Base-by-base conservation (phyloP, 2,113 vertebrate genomes). In the Choloepus hoffmanni region DNA sequence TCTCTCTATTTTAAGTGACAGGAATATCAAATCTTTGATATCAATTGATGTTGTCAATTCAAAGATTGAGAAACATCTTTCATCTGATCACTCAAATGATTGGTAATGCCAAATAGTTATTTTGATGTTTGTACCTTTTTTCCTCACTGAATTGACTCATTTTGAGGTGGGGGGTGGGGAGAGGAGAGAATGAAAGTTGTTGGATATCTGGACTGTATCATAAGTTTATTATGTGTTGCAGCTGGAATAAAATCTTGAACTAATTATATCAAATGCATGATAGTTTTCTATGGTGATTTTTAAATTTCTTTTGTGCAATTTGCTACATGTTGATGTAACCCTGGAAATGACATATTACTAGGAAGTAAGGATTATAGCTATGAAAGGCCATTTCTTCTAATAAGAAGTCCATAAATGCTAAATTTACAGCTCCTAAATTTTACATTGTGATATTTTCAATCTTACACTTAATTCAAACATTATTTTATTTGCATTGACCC, bases 1-100 rank as follows among this genome's bases (percentile, higher is more conserved):
- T 85, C 26, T 95, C 65, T 96, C 85, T 26, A 77, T 84, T 95
- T 89, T 85, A 89, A 94, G 24, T 78, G 73, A 89, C 43, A 89
- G 70, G 55, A 85, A 73, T 53, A 36, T 26, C 36, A 90, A 24
- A 58, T 78, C 14, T 94, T 89, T 89, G 33, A 67, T 84, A n/a
- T 84, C 76, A 94, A 77, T 65, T 85, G 62, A 62, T 92, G 60
- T 88, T 60, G 18, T 26, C 77, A 79, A 74, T 24, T 65, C 28
- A 86, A 97, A 93, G 16, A 1, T 50, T 81, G 53, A 92, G 82
- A n/a, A 82, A 93, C 79, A n/a, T 76, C 16, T 82, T 95, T 92
- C 15, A 78, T 67, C 68, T 40, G 14, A 40, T 23, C n/a, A 72
- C 36, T 40, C 36, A 3, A 40, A 23, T 72, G 21, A 23, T 23